Conservation (phyloP, 1,140 invertebrate genomes). For the Magallana angulata region DNA sequence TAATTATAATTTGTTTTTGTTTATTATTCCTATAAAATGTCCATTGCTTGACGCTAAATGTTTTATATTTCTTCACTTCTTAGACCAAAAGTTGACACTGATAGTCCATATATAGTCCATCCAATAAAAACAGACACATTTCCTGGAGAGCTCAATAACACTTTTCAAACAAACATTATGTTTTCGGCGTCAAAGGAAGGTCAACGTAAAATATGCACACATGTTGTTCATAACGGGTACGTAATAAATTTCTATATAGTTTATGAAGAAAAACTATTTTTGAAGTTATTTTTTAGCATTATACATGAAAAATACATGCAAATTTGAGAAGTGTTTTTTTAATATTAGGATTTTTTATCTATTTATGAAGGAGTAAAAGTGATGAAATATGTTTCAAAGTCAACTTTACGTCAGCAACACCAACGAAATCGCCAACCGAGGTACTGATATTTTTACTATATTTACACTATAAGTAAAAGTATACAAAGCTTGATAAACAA, state of each 20-base stretch:
- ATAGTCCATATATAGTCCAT: not conserved
- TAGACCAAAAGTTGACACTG: not conserved
- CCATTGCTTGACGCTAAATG: no score
- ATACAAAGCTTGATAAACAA: no score
- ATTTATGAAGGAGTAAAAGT: not conserved
- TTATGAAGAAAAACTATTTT: not conserved
- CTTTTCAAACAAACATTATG: slow-evolving; percentile 14
- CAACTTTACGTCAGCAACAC: not conserved
- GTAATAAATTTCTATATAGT: not conserved
- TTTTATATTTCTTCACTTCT: not conserved
- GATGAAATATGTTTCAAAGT: slow-evolving; percentile 19
- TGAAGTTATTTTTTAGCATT: no score
- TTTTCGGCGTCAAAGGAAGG: not conserved
- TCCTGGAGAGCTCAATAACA: not conserved
- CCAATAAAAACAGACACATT: not conserved
- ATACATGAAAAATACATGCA: no score
- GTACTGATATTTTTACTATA: not conserved
- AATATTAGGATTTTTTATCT: not conserved
- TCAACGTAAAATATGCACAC: not conserved
- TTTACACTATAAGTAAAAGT: no score
- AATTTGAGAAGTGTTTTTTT: not conserved
- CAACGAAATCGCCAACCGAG: not conserved
- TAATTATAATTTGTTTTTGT: no score
- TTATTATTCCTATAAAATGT: no score
- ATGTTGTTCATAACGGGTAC: not conserved